These are phyloP conservation scores for Karalla daura DNA, from an alignment of 2,797 vertebrate genomes.

Conservation along the genomic window DNA sequence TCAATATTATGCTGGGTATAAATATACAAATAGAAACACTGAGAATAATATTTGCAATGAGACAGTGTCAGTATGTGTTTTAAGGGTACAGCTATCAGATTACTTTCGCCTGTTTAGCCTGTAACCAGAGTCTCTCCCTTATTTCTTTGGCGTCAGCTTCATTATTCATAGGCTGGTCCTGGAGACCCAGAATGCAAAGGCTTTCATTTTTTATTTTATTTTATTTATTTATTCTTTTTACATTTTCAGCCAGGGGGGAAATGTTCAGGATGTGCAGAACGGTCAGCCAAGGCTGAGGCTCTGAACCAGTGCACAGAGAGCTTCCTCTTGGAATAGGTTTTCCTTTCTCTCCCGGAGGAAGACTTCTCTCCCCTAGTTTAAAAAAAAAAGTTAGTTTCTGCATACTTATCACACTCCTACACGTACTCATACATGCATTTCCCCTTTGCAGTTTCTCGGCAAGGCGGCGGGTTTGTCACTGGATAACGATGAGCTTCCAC, in stretches of 20 bases:
- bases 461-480: conserved; percentile 1
- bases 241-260: neutral
- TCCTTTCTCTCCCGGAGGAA: conserved; percentile 19
- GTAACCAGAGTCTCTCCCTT: conserved; percentile 9
- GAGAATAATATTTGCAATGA: conserved; percentile 4
- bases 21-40: conserved; percentile 16
- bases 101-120: conserved; percentile 8
- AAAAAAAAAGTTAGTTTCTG: conserved; percentile 15
- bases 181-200: conserved; percentile 32
- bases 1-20: conserved; percentile 12
- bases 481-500: neutral
- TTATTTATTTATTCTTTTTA: too few species aligned
- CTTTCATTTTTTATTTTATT: conserved; percentile 36
- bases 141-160: conserved; percentile 14
- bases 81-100: conserved; percentile 3
- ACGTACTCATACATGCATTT: neutral
- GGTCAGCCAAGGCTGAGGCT: conserved; percentile 8
- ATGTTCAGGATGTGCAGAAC: conserved; percentile 9
- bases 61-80: conserved; percentile 7
- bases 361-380: conserved; percentile 1
- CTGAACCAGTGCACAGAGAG: neutral
- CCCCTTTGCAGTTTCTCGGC: neutral
- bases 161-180: conserved; percentile 36
- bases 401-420: conserved; percentile 9
- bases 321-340: conserved; percentile 19